Percentiles rank a stretch among this genome's conserved stretches.
Conservation (phyloP, 2,888 invertebrate species). For the Blastobasis adustella region DNA sequence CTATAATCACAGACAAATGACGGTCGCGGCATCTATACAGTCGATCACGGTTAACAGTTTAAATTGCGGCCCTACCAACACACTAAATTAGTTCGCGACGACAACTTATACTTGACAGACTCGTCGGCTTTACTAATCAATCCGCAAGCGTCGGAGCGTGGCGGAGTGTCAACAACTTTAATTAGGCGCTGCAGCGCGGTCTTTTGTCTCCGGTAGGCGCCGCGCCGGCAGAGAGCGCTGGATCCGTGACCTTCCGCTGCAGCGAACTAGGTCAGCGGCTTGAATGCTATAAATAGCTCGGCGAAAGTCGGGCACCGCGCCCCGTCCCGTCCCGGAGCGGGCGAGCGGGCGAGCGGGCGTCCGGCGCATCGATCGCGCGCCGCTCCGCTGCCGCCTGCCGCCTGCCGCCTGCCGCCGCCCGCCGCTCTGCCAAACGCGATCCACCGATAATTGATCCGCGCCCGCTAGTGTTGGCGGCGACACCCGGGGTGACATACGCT, state of each 20-base stretch:
- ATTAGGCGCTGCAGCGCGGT: slow-evolving; percentile 67
- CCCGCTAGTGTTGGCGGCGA: background rate
- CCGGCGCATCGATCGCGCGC: slow-evolving; percentile 36
- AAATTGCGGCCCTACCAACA: no score
- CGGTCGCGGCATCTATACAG: no score
- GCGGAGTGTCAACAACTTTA: slow-evolving; percentile 68
- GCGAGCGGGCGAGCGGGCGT: slow-evolving; percentile 38
- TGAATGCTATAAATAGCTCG: slow-evolving; percentile 73
- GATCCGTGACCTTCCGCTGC: slow-evolving; percentile 74
- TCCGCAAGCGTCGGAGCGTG: slow-evolving; percentile 22
- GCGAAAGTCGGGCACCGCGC: slow-evolving; percentile 71
- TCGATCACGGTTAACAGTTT: no score
- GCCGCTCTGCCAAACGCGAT: slow-evolving; percentile 35
- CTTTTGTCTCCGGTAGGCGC: slow-evolving; percentile 43
- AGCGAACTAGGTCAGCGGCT: slow-evolving; percentile 74
- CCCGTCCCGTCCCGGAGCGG: slow-evolving; percentile 58
- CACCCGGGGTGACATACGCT: background rate
- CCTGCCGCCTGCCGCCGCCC: slow-evolving; percentile 22
- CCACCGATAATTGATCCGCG: slow-evolving; percentile 36
- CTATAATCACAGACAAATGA: no score
- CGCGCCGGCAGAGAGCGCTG: slow-evolving; percentile 62
- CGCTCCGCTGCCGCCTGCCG: slow-evolving; percentile 17
- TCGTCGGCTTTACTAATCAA: no score
- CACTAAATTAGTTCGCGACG: no score
- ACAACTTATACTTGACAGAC: no score